These are phyloP conservation scores for Saccostrea echinata DNA, from an alignment of 1,140 invertebrate species.

Conservation along the genomic window DNA sequence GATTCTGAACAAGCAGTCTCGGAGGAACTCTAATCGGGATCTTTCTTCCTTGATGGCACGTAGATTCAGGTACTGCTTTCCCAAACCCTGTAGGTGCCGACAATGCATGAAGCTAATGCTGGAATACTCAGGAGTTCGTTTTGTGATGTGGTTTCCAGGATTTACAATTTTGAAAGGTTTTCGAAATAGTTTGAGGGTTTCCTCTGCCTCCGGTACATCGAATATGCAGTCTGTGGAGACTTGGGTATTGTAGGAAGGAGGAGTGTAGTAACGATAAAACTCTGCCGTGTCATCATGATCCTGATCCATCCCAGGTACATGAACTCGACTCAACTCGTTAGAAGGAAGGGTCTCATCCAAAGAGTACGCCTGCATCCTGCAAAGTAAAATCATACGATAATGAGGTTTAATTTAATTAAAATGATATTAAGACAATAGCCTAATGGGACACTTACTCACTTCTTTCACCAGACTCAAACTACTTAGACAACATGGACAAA, in stretches of 20 bases:
- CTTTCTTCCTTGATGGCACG: constrained; percentile 71
- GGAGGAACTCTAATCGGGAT: constrained; percentile 72
- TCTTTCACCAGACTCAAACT: no score
- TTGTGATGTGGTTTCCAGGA: constrained; percentile 73
- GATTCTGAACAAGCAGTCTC: constrained; percentile 73
- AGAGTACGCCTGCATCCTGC: constrained; percentile 5
- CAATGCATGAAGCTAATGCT: constrained; percentile 76
- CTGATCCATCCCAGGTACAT: constrained; percentile 42
- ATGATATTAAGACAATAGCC: no score
- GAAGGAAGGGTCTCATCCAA: constrained; percentile 2
- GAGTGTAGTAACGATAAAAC: constrained; percentile 42
- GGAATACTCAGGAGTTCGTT: constrained; percentile 69
- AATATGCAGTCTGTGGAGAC: constrained; percentile 64
- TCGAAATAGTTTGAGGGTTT: constrained; percentile 66
- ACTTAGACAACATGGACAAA: no score
- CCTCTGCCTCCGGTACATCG: constrained; percentile 70
- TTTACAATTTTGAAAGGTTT: constrained; percentile 71
- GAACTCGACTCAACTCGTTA: constrained; percentile 33
- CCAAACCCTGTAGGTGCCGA: constrained; percentile 65
- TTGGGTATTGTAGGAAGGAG: constrained; percentile 15
- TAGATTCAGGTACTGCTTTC: constrained; percentile 70
- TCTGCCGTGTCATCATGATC: constrained; percentile 39
- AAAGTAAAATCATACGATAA: not conserved
- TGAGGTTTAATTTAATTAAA: no score
- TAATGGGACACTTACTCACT: no score